Percentiles rank a stretch among this genome's conserved stretches.
Evolutionary conservation across 2,888 invertebrate species (phyloP).

Genomic region (Oscheius sp.): DNA sequence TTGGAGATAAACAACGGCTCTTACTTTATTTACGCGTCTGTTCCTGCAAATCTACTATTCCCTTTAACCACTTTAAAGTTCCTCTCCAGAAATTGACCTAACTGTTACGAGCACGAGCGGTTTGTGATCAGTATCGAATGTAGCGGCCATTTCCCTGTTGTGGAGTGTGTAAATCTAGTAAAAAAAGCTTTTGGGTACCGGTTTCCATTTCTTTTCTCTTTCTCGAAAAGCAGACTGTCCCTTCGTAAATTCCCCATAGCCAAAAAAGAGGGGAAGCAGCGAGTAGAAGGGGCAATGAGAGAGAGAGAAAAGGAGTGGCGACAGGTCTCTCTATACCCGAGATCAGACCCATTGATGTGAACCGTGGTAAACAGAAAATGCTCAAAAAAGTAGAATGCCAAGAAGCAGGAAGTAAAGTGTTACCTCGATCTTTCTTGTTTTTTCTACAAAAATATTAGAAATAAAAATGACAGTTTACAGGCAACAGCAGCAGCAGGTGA

Average conservation of each 20-base stretch:
- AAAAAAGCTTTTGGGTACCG: constrained; percentile 27
- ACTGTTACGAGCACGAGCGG: neutral
- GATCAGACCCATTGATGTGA: no score
- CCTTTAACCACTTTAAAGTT: no score
- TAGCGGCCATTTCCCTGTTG: constrained; percentile 29
- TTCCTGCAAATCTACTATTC: no score
- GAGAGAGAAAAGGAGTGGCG: constrained; percentile 2
- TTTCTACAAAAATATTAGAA: no score
- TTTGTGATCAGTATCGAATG: constrained; percentile 22
- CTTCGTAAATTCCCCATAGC: neutral
- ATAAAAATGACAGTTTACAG: neutral
- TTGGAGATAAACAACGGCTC: no score
- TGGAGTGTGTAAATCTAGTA: constrained; percentile 26
- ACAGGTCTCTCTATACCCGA: no score
- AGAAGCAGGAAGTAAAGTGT: neutral
- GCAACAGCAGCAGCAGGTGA: neutral
- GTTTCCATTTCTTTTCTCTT: constrained; percentile 5
- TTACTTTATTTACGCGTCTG: no score
- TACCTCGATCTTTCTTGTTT: neutral
- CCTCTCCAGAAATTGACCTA: no score
- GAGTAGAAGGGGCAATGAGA: constrained; percentile 15
- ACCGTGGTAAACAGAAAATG: no score
- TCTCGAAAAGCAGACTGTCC: constrained; percentile 1
- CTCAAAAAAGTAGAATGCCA: neutral
- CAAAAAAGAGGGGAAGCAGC: constrained; percentile 24